Conservation (phyloP, 2,113 vertebrate species). For the Larimichthys polyactis region DNA sequence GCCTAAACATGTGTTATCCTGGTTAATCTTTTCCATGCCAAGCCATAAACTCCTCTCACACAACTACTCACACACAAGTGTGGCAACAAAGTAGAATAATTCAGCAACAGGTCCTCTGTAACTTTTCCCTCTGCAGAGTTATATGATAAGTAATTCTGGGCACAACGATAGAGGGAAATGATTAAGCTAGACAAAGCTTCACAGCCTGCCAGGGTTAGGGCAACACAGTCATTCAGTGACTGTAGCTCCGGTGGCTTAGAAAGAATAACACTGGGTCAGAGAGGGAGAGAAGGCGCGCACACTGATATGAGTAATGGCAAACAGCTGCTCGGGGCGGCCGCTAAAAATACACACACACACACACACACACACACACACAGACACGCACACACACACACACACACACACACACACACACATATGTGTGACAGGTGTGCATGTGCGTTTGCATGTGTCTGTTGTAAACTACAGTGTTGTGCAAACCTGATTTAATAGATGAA, state of each 20-base stretch:
- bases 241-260: conserved; percentile 69
- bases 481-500: conserved; percentile 53
- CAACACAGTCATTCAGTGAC: conserved; percentile 61
- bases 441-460: conserved; percentile 46
- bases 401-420: conserved; percentile 30
- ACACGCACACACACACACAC: conserved; percentile 30
- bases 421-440: conserved; percentile 67
- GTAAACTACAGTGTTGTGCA: conserved; percentile 45
- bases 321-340: conserved; percentile 73
- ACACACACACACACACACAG: too few relatives aligned
- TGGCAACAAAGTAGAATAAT: conserved; percentile 46
- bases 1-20: conserved; percentile 21
- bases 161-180: conserved; percentile 53
- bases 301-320: conserved; percentile 84
- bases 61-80: conserved; percentile 18
- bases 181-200: conserved; percentile 65
- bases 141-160: conserved; percentile 36
- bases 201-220: conserved; percentile 53
- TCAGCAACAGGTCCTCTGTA: conserved; percentile 23
- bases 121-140: background rate
- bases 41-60: conserved; percentile 29
- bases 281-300: conserved; percentile 69
- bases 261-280: conserved; percentile 78
- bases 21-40: conserved; percentile 47
- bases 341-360: conserved; percentile 79